These are phyloP conservation scores for Carapus acus DNA, from an alignment of 2,797 vertebrate species.

Conservation along the genomic window DNA sequence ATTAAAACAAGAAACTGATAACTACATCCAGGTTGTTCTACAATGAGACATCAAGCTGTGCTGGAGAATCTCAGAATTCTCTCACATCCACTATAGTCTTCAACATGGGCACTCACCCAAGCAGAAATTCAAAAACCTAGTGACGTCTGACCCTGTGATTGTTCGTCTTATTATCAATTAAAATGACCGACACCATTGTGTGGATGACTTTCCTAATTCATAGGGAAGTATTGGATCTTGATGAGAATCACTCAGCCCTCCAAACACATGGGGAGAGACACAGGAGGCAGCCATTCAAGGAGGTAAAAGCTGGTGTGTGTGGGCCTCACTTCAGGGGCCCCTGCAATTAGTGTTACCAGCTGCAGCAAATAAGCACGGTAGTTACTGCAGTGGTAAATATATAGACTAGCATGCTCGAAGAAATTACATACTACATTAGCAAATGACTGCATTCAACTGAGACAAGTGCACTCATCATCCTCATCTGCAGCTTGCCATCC, in stretches of 20 bases:
- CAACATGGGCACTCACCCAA: not conserved
- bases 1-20: too few relatives aligned
- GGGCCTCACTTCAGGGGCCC: constrained; percentile 61
- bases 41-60: too few relatives aligned
- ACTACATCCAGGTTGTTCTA: too few relatives aligned
- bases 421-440: constrained; percentile 47
- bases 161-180: constrained; percentile 64
- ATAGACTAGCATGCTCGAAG: constrained; percentile 28
- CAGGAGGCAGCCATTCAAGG: constrained; percentile 38
- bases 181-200: constrained; percentile 55
- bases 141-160: constrained; percentile 47
- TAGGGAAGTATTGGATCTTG: constrained; percentile 52
- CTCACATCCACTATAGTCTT: not conserved
- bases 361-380: constrained; percentile 57
- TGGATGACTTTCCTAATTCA: constrained; percentile 50
- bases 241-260: constrained; percentile 57
- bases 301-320: constrained; percentile 56
- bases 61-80: too few relatives aligned
- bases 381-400: constrained; percentile 40
- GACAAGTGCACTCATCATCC: constrained; percentile 47
- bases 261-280: constrained; percentile 50
- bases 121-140: constrained; percentile 36
- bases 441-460: constrained; percentile 47
- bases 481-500: constrained; percentile 25
- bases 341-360: constrained; percentile 62